Conservation (phyloP, 2,113 vertebrate species). For the Rhea americana region DNA sequence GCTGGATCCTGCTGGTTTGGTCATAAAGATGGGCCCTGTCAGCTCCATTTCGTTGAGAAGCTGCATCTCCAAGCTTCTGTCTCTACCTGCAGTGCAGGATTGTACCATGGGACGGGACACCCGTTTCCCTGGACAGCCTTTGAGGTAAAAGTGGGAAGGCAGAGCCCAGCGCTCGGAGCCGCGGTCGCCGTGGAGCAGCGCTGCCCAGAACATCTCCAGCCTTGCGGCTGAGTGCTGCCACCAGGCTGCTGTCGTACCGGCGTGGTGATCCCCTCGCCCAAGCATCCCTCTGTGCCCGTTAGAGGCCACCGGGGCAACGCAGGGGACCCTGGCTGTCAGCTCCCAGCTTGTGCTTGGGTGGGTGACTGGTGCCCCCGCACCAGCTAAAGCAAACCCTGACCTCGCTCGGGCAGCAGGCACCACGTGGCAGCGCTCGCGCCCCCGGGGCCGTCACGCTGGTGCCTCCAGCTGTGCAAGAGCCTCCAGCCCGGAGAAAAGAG, state of each 20-base stretch:
- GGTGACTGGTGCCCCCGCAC: no score
- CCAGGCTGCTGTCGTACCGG: accelerated
- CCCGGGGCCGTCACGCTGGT: no score
- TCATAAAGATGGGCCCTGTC: not conserved
- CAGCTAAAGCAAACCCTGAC: no score
- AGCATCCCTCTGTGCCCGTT: not conserved
- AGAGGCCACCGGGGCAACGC: no score
- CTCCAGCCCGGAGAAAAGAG: no score
- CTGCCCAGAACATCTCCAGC: not conserved
- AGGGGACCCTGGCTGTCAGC: no score
- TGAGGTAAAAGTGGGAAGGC: not conserved
- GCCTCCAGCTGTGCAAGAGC: no score
- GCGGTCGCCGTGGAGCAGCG: not conserved
- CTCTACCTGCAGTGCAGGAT: accelerated
- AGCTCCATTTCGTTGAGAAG: not conserved
- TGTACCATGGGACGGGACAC: not conserved
- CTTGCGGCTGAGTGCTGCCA: accelerated
- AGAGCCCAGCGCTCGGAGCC: accelerated
- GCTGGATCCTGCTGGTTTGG: accelerated
- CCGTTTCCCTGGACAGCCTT: not conserved
- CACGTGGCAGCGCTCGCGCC: no score
- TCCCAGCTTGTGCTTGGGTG: no score
- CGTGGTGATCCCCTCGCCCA: accelerated
- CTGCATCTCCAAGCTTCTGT: accelerated
- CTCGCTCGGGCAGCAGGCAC: no score